These are phyloP conservation scores for Mastigias papua DNA, from an alignment of 30 jellyfish, hydroid and myxozoan genomes.

Conservation along the genomic window DNA sequence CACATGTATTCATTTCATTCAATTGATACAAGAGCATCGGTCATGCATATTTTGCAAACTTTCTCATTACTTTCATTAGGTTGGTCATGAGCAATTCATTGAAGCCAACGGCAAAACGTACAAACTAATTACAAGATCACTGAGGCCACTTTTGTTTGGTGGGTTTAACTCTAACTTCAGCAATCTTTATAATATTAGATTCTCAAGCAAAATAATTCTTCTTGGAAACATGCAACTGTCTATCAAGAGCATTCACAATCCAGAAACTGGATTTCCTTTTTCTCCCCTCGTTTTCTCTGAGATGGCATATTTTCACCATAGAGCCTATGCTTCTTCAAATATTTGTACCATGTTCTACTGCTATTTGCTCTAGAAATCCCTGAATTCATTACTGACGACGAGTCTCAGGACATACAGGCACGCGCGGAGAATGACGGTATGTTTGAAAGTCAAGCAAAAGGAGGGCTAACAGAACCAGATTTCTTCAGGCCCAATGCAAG, in stretches of 20 bases:
- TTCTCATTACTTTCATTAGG: conserved; percentile 31
- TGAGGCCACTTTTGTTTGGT: conserved; percentile 92
- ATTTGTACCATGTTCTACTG: not conserved
- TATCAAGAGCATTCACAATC: too few species aligned
- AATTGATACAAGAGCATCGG: not conserved
- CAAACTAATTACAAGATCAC: conserved; percentile 82
- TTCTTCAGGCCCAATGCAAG: conserved; percentile 76
- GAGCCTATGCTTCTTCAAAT: not conserved
- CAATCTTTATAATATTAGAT: too few species aligned
- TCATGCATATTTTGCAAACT: not conserved
- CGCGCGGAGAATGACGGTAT: conserved; percentile 78
- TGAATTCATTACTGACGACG: conserved; percentile 81
- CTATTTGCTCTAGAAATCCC: conserved; percentile 73
- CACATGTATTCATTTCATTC: too few species aligned
- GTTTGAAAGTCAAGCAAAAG: conserved; percentile 87
- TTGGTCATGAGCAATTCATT: conserved; percentile 81
- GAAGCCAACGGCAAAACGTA: conserved; percentile 78
- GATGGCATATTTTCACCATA: not conserved
- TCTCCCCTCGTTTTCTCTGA: not conserved
- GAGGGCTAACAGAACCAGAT: conserved; percentile 91
- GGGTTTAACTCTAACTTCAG: not conserved
- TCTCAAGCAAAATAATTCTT: not conserved
- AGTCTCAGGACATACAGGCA: conserved; percentile 59
- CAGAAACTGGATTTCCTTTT: too few species aligned
- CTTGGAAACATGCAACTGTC: not conserved